phyloP scores from a whole-genome alignment of 2,113 vertebrate genomes.

The Macquaria ambigua region DNA sequence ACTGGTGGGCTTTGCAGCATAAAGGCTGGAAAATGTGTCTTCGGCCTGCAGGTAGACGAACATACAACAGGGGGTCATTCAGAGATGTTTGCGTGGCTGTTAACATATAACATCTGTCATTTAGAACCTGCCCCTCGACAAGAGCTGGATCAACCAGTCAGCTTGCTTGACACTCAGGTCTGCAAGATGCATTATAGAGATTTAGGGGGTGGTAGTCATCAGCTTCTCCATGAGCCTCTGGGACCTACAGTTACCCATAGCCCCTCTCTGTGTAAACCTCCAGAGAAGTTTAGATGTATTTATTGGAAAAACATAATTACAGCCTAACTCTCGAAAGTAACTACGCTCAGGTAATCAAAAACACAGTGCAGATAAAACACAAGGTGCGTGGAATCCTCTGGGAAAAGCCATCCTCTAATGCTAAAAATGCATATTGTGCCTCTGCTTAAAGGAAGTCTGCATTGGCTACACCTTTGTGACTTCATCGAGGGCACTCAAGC shows the following conservation, averaged over 20 bases:
- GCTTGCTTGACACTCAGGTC: background rate
- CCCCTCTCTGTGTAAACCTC: too few species aligned
- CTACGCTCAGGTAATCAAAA: too few species aligned
- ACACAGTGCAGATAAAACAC: too few species aligned
- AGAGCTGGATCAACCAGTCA: background rate
- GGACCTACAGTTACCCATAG: background rate
- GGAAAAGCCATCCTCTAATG: background rate
- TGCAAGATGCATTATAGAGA: background rate
- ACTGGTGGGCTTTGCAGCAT: background rate
- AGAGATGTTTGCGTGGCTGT: background rate
- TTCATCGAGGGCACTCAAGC: background rate
- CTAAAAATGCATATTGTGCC: background rate
- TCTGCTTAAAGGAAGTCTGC: background rate
- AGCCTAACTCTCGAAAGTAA: too few species aligned
- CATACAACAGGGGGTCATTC: background rate
- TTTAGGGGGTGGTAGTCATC: background rate
- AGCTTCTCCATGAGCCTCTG: background rate
- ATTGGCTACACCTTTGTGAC: background rate
- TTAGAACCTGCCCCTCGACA: fast-evolving
- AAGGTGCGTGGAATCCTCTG: background rate
- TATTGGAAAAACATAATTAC: too few species aligned
- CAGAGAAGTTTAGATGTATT: too few species aligned
- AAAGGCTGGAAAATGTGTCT: background rate
- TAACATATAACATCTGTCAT: background rate
- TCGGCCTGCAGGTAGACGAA: background rate